phyloP scores from a whole-genome alignment of 2,113 vertebrate genomes.

The Axis porcinus region DNA sequence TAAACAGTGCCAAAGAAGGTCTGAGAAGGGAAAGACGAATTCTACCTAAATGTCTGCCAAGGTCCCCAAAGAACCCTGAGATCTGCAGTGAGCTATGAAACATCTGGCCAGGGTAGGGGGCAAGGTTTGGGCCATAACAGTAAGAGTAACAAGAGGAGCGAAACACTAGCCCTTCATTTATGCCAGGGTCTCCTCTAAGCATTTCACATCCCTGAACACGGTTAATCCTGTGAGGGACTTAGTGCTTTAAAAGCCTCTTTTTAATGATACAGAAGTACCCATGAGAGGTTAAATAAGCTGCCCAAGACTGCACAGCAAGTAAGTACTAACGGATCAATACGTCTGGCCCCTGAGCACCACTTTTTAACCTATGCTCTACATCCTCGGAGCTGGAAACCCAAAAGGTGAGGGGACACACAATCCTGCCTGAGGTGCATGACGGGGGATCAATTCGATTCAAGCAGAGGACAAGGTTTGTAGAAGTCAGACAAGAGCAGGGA shows the following conservation, averaged over 20 bases:
- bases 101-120: too few species aligned
- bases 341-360: background rate
- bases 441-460: background rate
- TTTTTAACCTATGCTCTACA: background rate
- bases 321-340: background rate
- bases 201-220: background rate
- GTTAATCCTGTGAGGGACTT: background rate
- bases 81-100: background rate
- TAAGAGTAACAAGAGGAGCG: background rate
- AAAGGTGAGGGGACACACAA: background rate
- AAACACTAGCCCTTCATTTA: background rate
- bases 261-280: background rate
- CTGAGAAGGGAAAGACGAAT: background rate
- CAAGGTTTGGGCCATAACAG: background rate
- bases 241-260: background rate
- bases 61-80: background rate
- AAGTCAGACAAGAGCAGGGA: background rate
- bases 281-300: background rate
- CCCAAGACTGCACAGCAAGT: background rate
- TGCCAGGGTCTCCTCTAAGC: background rate
- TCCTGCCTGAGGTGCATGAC: background rate
- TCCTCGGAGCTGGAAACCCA: fast-evolving
- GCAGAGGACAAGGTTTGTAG: background rate
- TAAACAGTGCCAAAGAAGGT: background rate
- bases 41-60: background rate